phyloP scores from a whole-genome alignment of 2,888 invertebrate species.

The Rotaria socialis region DNA sequence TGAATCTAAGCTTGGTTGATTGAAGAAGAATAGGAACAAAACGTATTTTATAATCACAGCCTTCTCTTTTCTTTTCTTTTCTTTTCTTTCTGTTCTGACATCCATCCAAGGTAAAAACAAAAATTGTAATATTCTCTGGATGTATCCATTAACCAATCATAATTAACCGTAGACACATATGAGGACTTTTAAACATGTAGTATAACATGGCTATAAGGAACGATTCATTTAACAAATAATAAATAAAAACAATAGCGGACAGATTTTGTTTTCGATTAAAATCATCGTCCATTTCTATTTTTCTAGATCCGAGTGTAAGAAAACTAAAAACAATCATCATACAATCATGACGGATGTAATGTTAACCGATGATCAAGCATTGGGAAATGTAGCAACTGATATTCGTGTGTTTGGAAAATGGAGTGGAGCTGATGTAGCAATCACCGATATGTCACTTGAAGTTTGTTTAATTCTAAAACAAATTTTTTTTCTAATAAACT shows the following conservation, averaged over 20 bases:
- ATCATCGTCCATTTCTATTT: background rate
- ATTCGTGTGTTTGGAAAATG: constrained; percentile 46
- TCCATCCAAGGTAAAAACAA: background rate
- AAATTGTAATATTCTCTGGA: background rate
- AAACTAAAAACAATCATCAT: background rate
- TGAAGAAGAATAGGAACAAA: background rate
- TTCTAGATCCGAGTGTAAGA: constrained; percentile 11
- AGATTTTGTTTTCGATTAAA: background rate
- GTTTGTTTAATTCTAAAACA: background rate
- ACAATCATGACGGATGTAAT: background rate
- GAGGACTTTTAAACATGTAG: constrained; percentile 26
- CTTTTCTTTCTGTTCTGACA: constrained; percentile 12
- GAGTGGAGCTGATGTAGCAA: constrained; percentile 43
- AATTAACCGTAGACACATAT: background rate
- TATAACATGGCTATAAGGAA: background rate
- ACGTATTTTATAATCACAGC: background rate
- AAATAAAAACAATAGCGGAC: background rate
- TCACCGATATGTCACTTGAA: constrained; percentile 45
- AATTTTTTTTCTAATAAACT: background rate
- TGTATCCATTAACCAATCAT: background rate
- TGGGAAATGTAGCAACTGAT: background rate
- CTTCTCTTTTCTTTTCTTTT: background rate
- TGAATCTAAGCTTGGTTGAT: background rate
- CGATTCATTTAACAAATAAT: constrained; percentile 11
- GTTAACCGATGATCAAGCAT: background rate